Conservation (phyloP, 2,888 invertebrate species). For the Drosophila melanosoma region DNA sequence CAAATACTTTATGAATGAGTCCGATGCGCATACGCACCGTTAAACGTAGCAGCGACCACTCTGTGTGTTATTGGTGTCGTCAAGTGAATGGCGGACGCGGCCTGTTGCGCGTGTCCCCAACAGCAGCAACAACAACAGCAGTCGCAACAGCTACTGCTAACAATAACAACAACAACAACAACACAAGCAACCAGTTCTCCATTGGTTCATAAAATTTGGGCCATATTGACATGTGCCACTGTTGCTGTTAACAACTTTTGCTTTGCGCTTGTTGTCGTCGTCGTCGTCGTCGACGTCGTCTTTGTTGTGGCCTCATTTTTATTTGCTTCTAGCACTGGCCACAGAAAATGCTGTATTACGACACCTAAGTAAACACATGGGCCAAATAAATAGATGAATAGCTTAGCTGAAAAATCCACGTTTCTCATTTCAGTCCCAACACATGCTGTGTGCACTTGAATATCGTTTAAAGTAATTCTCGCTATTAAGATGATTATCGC, state of each 20-base stretch:
- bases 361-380: conserved; percentile 13
- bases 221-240: conserved; percentile 76
- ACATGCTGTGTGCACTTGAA: conserved; percentile 13
- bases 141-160: neutral
- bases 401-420: conserved; percentile 4
- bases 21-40: conserved; percentile 58
- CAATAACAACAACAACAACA: conserved; percentile 30
- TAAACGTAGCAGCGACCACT: conserved; percentile 32
- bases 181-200: conserved; percentile 68
- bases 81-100: conserved; percentile 64
- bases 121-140: conserved; percentile 23
- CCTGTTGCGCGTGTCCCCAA: conserved; percentile 71
- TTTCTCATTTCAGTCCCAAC: conserved; percentile 2
- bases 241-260: conserved; percentile 57
- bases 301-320: conserved; percentile 55
- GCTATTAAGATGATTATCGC: conserved; percentile 6
- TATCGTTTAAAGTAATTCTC: conserved; percentile 25
- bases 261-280: conserved; percentile 33
- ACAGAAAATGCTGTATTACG: conserved; percentile 51
- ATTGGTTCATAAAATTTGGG: conserved; percentile 69
- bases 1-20: conserved; percentile 62
- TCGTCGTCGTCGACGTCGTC: conserved; percentile 8
- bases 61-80: conserved; percentile 36
- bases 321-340: conserved; percentile 49
- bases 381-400: conserved; percentile 1